Percentiles rank a stretch among this genome's conserved stretches.
These are phyloP conservation scores for Jaculus jaculus DNA, from an alignment of 2,113 vertebrate species.

Conservation along the genomic window DNA sequence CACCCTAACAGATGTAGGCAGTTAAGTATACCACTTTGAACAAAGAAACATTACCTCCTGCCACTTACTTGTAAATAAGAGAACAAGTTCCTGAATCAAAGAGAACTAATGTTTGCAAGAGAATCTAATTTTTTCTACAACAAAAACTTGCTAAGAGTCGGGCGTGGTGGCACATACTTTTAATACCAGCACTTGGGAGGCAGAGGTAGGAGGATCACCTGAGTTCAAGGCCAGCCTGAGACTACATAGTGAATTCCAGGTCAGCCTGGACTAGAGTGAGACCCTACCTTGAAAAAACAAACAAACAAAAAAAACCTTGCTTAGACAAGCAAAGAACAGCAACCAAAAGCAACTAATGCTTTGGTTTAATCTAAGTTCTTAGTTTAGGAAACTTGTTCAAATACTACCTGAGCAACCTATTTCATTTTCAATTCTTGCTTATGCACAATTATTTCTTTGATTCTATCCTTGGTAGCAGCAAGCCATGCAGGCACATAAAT, in stretches of 20 bases:
- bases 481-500: not conserved
- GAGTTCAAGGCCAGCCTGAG: too few relatives aligned
- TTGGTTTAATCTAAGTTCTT: not conserved
- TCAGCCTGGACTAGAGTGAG: too few relatives aligned
- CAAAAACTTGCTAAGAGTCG: too few relatives aligned
- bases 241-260: too few relatives aligned
- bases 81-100: conserved; percentile 11
- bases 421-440: conserved; percentile 31
- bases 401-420: not conserved
- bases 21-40: not conserved
- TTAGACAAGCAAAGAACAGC: conserved; percentile 24
- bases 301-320: too few relatives aligned
- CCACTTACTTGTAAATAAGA: conserved; percentile 1
- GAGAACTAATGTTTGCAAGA: not conserved
- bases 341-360: conserved; percentile 22
- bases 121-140: conserved; percentile 52
- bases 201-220: too few relatives aligned
- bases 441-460: not conserved
- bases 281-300: too few relatives aligned
- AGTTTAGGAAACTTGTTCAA: conserved; percentile 26
- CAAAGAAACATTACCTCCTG: not conserved
- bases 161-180: too few relatives aligned
- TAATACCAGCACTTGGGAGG: too few relatives aligned
- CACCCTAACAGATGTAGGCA: not conserved
- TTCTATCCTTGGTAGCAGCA: not conserved